Percentiles rank a stretch among this genome's conserved stretches.
These are phyloP conservation scores for Cryptocephalus primarius DNA, from an alignment of 2,888 invertebrate genomes.

Conservation along the genomic window DNA sequence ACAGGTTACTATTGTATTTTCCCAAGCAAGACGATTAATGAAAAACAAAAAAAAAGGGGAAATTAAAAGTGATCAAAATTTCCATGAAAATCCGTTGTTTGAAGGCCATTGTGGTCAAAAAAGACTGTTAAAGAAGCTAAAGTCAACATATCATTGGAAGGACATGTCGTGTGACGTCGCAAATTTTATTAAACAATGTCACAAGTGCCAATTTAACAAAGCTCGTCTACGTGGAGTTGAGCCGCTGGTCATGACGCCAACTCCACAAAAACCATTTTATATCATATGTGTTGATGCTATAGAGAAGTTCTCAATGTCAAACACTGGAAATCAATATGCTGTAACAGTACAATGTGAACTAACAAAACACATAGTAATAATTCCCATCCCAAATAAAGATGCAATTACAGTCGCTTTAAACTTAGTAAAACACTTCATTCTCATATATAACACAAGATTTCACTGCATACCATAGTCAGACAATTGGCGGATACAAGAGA, in stretches of 20 bases:
- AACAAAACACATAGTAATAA: too few species aligned
- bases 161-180: constrained; percentile 5
- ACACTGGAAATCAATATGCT: constrained; percentile 4
- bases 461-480: too few species aligned
- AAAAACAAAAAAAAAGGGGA: too few species aligned
- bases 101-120: neutral
- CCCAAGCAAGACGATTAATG: too few species aligned
- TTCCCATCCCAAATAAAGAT: constrained; percentile 15
- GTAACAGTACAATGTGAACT: constrained; percentile 14
- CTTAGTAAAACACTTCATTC: too few species aligned
- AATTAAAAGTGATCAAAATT: too few species aligned
- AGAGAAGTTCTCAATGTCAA: neutral
- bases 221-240: constrained; percentile 3
- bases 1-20: too few species aligned
- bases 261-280: constrained; percentile 8
- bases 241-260: constrained; percentile 6
- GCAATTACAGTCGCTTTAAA: constrained; percentile 15
- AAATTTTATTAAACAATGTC: constrained; percentile 1
- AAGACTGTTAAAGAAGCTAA: neutral
- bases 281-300: constrained; percentile 9
- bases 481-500: too few species aligned
- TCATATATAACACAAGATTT: too few species aligned
- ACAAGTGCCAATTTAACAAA: constrained; percentile 6
- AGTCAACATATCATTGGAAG: neutral
- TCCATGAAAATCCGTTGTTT: neutral